Evolutionary conservation across 64 coral and sea anemone species (phyloP).

Genomic region (Montipora foliosa): DNA sequence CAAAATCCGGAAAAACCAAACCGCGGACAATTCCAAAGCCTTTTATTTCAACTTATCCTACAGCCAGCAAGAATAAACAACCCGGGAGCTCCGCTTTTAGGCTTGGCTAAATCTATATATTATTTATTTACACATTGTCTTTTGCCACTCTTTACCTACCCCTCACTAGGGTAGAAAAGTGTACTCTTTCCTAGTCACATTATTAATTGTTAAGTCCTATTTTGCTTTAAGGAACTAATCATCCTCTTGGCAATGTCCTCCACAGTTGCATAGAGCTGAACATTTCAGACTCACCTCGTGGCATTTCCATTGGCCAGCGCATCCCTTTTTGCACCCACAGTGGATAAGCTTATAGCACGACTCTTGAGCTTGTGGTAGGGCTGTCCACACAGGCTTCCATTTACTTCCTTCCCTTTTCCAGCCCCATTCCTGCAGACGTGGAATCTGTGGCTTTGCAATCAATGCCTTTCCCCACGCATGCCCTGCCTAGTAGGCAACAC

Average conservation of each 20-base stretch:
- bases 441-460: background rate
- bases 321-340: constrained; percentile 54
- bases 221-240: background rate
- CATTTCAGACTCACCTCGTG: constrained; percentile 26
- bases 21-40: no score
- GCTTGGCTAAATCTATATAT: no score
- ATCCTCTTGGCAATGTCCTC: constrained; percentile 13
- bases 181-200: constrained; percentile 11
- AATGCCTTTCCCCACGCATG: background rate
- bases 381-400: constrained; percentile 12
- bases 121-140: no score
- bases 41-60: no score
- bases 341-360: background rate
- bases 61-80: no score
- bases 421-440: constrained; percentile 7
- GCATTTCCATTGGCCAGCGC: constrained; percentile 36
- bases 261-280: constrained; percentile 48
- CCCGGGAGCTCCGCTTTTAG: no score
- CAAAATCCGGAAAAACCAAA: no score
- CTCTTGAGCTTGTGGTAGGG: background rate
- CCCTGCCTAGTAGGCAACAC: background rate
- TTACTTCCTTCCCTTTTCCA: constrained; percentile 7
- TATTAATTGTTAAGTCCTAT: no score
- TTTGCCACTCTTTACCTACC: no score
- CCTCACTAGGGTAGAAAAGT: background rate